Evolutionary conservation across 2,888 invertebrate genomes (phyloP).

Genomic region (Perizoma affinitatum): DNA sequence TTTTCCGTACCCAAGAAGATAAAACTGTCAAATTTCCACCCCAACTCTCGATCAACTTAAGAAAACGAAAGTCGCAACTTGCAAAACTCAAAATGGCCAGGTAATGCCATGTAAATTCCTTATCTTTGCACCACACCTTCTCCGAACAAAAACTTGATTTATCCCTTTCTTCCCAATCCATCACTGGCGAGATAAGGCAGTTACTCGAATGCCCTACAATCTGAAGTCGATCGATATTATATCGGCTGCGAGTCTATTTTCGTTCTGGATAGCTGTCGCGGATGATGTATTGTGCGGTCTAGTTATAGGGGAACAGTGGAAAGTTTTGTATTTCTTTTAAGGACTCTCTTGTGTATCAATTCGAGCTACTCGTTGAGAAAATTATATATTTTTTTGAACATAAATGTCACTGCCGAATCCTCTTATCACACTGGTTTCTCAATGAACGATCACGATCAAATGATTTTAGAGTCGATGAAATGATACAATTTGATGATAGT

Average conservation of each 20-base stretch:
- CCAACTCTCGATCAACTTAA: slow-evolving; percentile 11
- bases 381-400: no score
- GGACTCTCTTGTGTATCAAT: background rate
- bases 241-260: slow-evolving; percentile 39
- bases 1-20: slow-evolving; percentile 1
- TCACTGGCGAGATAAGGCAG: slow-evolving; percentile 66
- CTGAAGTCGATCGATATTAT: slow-evolving; percentile 47
- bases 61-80: slow-evolving; percentile 1
- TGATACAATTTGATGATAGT: no score
- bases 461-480: no score
- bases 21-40: slow-evolving; percentile 12
- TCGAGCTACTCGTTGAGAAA: no score
- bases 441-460: no score
- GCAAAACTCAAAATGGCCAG: slow-evolving; percentile 20
- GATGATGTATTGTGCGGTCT: slow-evolving; percentile 27
- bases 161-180: slow-evolving; percentile 68
- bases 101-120: slow-evolving; percentile 23
- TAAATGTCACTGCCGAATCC: no score
- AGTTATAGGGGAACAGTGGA: slow-evolving; percentile 14
- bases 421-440: no score
- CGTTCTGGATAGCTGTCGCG: slow-evolving; percentile 29
- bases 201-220: slow-evolving; percentile 27
- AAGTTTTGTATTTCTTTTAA: slow-evolving; percentile 25
- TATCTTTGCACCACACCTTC: slow-evolving; percentile 46
- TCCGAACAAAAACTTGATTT: slow-evolving; percentile 67